Evolutionary conservation across 2,888 invertebrate species (phyloP), one percentile per base, ranked within the genome.

Genomic region (Phengaris arion): DNA sequence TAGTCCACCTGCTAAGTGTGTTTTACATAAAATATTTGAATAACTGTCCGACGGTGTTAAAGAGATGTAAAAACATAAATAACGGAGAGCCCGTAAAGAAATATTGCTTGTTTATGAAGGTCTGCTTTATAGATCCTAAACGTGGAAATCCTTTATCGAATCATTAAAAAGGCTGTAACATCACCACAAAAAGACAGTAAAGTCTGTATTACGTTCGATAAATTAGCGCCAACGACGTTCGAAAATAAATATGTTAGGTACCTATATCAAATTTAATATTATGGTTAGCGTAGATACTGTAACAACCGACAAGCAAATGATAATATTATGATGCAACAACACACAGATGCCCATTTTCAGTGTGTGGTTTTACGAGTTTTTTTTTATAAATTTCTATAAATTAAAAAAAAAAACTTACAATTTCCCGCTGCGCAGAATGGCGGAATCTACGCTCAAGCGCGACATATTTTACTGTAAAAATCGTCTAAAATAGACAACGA

Each of bases 51-150:
- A 70, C 48, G 69, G 22, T 68, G 75, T 70, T 77, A 77, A 76
- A 76, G 79, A 80, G 84, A 84, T 83, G 85, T 84, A 85, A 83
- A 83, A 85, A 82, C 87, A 85, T 85, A 85, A 87, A 87, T 89
- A 87, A 87, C 85, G 83, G 81, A 84, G 82, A 57, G 82, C 85
- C 83, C 87, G 89, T 89, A 90, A 90, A 90, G 85, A 81, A 85
- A 88, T 90, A 90, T 89, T 87, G 86, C 89, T 90, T 91, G 89
- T 91, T 92, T 91, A 92, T 89, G 87, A 86, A 88, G 90, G 90
- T 87, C 86, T 87, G 85, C 88, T 90, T 90, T 89, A 90, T 89
- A 83, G 87, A 82, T 81, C 83, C 85, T 81, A 84, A 88, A 86
- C 85, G 85, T 86, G 83, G 85, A 85, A 85, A 83, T 85, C 83